Evolutionary conservation across 1,140 invertebrate species (phyloP), one percentile per base, ranked within the genome.

Genomic region (Ganaspis sp.): DNA sequence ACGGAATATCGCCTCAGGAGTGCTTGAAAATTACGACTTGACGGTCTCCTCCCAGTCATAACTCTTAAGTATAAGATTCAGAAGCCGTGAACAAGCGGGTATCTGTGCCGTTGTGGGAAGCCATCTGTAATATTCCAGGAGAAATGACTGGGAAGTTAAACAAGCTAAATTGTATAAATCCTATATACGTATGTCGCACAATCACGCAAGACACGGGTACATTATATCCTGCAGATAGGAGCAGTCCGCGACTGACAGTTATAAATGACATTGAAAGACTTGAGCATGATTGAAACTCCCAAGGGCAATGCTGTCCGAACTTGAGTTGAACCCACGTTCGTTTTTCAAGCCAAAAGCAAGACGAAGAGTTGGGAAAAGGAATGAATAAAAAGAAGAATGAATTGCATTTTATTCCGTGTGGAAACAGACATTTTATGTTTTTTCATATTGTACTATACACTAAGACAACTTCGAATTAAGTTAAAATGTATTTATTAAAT

Each of bases 41-140:
- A 29, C 54, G 11, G 54, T 64, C 54, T 64, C 54, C 54, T 64
- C 9, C 54, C 54, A n/a, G 5, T 64, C 54, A 64, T 64, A 64
- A 64, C 23, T 64, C 54, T 64, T 9, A 64, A n/a, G 54, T 26
- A 34, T 64, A 29, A 64, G 1, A 64, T 64, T 15, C 54, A 29
- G 26, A n/a, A 64, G 58, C 21, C 23, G 26, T 64, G 54, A 64
- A 64, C 54, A 49, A 34, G 29, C 29, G 45, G 54, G 15, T 29
- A 64, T 64, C 54, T 23, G 23, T 64, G 9, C 9, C 12, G 9
- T 4, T 26, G 23, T 64, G 54, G 4, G 12, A 49, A 49, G 45
- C 17, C 12, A n/a, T 49, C 45, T 49, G 45, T 17, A 49, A 49
- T 15, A 17, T n/a, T n/a, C 42, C 15, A 9, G 6, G 9, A 26